Evolutionary conservation across 1,140 invertebrate genomes (phyloP).

Genomic region (Aphidius ervi): DNA sequence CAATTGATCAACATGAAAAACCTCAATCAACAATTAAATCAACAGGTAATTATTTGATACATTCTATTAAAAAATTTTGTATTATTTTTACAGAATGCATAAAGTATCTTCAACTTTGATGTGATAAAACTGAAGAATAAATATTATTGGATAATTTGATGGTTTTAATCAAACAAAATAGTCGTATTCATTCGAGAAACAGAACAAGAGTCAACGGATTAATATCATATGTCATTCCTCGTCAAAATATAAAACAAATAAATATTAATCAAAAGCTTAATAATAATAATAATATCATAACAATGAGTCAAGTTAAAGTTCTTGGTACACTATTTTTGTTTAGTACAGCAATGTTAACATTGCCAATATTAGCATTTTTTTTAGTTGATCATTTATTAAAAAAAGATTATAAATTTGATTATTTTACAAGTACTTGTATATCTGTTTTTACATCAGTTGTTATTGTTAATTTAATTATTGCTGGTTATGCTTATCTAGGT

Average conservation of each 20-base stretch:
- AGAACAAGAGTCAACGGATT: conserved; percentile 32
- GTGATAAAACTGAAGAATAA: background rate
- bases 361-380: conserved; percentile 75
- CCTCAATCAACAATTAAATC: conserved; percentile 18
- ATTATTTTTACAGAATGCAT: conserved; percentile 43
- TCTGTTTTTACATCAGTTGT: conserved; percentile 72
- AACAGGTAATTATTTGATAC: conserved; percentile 42
- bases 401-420: conserved; percentile 59
- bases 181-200: conserved; percentile 43
- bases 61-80: conserved; percentile 29
- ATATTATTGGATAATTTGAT: conserved; percentile 29
- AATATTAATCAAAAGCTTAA: background rate
- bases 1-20: conserved; percentile 24
- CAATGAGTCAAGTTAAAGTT: conserved; percentile 44
- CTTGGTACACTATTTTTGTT: conserved; percentile 68
- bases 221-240: conserved; percentile 24
- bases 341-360: conserved; percentile 76
- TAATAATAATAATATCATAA: conserved; percentile 2
- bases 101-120: conserved; percentile 3
- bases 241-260: background rate
- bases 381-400: conserved; percentile 60
- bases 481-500: conserved; percentile 72
- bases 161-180: conserved; percentile 48
- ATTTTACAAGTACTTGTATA: conserved; percentile 64
- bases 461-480: conserved; percentile 74